Evolutionary conservation across 2,888 invertebrate species (phyloP).

Genomic region (Drosophila anomelani): DNA sequence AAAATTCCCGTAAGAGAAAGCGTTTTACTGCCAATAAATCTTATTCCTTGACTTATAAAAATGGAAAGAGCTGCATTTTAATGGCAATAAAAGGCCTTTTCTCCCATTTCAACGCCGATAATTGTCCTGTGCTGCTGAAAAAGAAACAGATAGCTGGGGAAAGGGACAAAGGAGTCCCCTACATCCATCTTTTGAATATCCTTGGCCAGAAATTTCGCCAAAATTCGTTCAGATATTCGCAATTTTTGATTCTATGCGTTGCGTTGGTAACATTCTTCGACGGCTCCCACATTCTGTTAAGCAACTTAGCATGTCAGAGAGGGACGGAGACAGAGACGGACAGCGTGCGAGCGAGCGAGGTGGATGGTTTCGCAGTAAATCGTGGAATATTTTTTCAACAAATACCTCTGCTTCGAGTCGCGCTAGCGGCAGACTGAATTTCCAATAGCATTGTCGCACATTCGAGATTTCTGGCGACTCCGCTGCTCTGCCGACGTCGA

Average conservation of each 20-base stretch:
- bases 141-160: background rate
- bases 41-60: too few relatives aligned
- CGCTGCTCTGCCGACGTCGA: slow-evolving; percentile 56
- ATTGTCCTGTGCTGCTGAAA: background rate
- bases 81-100: background rate
- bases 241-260: background rate
- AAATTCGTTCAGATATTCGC: background rate
- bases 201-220: background rate
- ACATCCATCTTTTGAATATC: background rate
- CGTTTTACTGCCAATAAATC: background rate
- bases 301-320: slow-evolving; percentile 9
- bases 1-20: background rate
- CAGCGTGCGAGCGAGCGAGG: slow-evolving; percentile 25
- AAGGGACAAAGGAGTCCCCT: too few relatives aligned
- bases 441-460: slow-evolving; percentile 64
- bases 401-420: slow-evolving; percentile 67
- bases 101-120: background rate
- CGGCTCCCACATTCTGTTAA: slow-evolving; percentile 20
- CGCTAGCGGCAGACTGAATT: slow-evolving; percentile 77
- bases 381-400: slow-evolving; percentile 28
- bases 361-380: slow-evolving; percentile 16
- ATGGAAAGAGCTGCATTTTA: background rate
- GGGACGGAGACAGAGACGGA: slow-evolving; percentile 6
- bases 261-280: slow-evolving; percentile 14
- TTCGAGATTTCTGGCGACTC: slow-evolving; percentile 74